phyloP scores from a whole-genome alignment of 30 jellyfish, hydroid and myxozoan genomes.

The Hydractinia symbiolongicarpus region DNA sequence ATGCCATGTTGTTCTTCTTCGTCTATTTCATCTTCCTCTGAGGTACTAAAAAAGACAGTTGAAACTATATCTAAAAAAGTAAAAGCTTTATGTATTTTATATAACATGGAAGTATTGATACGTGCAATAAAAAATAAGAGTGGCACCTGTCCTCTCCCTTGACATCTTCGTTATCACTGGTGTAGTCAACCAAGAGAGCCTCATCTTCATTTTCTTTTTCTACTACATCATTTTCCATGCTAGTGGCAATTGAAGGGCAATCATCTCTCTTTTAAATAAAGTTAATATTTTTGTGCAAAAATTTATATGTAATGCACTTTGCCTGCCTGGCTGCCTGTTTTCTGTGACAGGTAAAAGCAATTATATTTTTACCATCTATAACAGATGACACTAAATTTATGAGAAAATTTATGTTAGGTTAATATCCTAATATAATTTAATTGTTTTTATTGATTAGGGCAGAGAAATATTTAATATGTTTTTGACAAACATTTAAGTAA shows the following conservation, averaged over 20 bases:
- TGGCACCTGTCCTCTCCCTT: background rate
- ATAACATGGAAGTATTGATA: background rate
- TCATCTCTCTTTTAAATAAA: slow-evolving; percentile 4
- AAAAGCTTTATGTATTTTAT: background rate
- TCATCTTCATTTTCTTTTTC: slow-evolving; percentile 63
- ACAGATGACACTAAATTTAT: no score
- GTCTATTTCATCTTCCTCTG: slow-evolving; percentile 42
- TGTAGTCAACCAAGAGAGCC: slow-evolving; percentile 51
- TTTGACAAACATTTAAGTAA: no score
- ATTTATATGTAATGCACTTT: no score
- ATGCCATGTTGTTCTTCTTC: slow-evolving; percentile 31
- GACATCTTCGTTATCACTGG: slow-evolving; percentile 60
- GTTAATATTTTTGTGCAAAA: background rate
- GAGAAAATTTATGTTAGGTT: no score
- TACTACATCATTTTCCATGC: background rate
- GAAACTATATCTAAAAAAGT: background rate
- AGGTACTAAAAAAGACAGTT: slow-evolving; percentile 37
- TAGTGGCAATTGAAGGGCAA: slow-evolving; percentile 1
- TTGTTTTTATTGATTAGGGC: no score
- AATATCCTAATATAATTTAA: no score
- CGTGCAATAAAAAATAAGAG: background rate
- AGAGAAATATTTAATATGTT: no score
- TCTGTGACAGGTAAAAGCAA: no score
- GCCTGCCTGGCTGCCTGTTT: no score
- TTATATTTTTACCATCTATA: no score